Conservation (phyloP, 2,113 vertebrate species). For the Labrus mixtus region DNA sequence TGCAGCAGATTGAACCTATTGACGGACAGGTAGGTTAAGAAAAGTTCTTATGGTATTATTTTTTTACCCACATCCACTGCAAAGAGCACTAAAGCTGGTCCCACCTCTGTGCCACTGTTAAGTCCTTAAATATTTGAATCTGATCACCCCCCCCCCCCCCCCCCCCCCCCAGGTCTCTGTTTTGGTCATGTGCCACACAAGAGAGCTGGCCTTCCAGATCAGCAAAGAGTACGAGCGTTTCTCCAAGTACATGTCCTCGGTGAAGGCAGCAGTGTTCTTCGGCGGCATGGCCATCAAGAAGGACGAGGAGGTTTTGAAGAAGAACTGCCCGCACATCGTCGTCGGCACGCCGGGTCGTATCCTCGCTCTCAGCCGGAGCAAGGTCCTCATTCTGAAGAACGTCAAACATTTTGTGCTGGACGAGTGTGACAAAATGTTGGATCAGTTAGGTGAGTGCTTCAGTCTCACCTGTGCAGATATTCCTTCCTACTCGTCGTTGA, state of each 20-base stretch:
- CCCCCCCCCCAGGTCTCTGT: constrained; percentile 86
- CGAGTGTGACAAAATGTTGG: constrained; percentile 93
- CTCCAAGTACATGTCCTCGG: constrained; percentile 91
- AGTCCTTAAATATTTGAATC: no score
- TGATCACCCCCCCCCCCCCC: no score
- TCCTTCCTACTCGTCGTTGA: no score
- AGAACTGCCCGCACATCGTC: constrained; percentile 90
- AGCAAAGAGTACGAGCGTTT: constrained; percentile 93
- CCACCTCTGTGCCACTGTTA: no score
- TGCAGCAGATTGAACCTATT: constrained; percentile 90
- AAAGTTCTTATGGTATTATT: no score
- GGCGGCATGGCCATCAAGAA: constrained; percentile 91
- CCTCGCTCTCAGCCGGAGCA: constrained; percentile 86
- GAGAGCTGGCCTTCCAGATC: constrained; percentile 92
- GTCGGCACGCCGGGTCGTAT: constrained; percentile 90
- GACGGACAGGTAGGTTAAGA: constrained; percentile 86
- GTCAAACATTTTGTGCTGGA: constrained; percentile 92
- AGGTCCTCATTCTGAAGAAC: constrained; percentile 87
- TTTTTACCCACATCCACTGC: no score
- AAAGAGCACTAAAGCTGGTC: no score
- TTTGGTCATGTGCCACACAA: constrained; percentile 91
- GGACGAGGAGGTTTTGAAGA: constrained; percentile 89
- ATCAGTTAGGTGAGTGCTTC: constrained; percentile 86
- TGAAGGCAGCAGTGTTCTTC: constrained; percentile 91
- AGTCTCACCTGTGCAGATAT: background rate